Conservation (phyloP, 2,797 vertebrate genomes). For the Discoglossus pictus region DNA sequence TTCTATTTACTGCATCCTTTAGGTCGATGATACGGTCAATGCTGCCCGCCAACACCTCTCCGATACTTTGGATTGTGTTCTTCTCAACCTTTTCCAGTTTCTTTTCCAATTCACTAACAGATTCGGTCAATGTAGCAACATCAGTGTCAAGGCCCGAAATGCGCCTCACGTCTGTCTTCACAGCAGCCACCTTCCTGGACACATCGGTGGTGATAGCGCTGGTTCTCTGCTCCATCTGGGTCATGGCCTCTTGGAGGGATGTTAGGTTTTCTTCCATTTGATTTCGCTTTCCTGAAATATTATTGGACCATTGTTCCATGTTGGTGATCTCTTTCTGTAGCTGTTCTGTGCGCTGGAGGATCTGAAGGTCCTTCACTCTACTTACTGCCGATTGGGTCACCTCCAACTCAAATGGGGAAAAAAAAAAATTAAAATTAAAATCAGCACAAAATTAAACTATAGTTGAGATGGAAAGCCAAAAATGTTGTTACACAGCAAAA, state of each 20-base stretch:
- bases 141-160: conserved; percentile 87
- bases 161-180: conserved; percentile 88
- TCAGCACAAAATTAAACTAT: too few species aligned
- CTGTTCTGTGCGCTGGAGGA: conserved; percentile 67
- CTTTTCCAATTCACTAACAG: conserved; percentile 76
- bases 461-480: too few species aligned
- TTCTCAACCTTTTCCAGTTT: conserved; percentile 76
- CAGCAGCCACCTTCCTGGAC: conserved; percentile 74
- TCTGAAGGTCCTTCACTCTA: conserved; percentile 66
- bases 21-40: conserved; percentile 81
- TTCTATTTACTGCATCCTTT: conserved; percentile 74
- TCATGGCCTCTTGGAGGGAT: conserved; percentile 71
- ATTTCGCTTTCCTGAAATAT: conserved; percentile 68
- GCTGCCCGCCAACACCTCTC: conserved; percentile 82
- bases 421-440: conserved; percentile 55
- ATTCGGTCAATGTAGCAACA: conserved; percentile 72
- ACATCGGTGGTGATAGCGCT: conserved; percentile 74
- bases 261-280: conserved; percentile 74
- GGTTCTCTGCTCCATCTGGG: conserved; percentile 72
- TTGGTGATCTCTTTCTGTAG: conserved; percentile 73
- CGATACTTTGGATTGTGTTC: conserved; percentile 79
- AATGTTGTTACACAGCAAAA: too few species aligned
- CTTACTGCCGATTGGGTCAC: conserved; percentile 70
- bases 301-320: conserved; percentile 74
- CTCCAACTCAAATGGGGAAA: conserved; percentile 76